These are phyloP conservation scores for Platichthys flesus DNA, from an alignment of 2,113 vertebrate species.

Conservation along the genomic window DNA sequence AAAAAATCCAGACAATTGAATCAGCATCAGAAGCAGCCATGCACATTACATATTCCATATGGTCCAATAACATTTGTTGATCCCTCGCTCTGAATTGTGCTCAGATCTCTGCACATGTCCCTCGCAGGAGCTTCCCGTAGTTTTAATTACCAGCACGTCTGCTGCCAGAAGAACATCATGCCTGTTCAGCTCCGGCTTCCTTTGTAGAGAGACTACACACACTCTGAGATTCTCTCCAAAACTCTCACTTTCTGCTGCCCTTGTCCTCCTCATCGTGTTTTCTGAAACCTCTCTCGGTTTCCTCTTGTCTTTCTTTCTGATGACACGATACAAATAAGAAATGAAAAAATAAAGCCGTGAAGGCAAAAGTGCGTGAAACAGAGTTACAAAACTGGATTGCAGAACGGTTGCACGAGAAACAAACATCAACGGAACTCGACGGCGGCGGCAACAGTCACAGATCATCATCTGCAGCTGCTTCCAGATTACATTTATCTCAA, in stretches of 20 bases:
- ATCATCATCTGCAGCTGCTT: constrained; percentile 36
- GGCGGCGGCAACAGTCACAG: constrained; percentile 4
- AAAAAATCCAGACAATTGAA: constrained; percentile 9
- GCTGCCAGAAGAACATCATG: constrained; percentile 40
- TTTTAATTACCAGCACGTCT: constrained; percentile 66
- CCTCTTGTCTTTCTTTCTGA: constrained; percentile 50
- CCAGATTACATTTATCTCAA: constrained; percentile 34
- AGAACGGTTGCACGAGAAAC: constrained; percentile 60
- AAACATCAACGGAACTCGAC: constrained; percentile 42
- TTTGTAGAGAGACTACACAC: constrained; percentile 28
- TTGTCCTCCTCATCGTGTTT: constrained; percentile 26
- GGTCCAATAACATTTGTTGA: constrained; percentile 42
- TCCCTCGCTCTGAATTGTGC: constrained; percentile 19
- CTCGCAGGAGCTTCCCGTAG: constrained; percentile 51
- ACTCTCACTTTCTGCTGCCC: constrained; percentile 14
- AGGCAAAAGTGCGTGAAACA: constrained; percentile 19
- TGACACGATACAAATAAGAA: constrained; percentile 46
- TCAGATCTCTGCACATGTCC: constrained; percentile 29
- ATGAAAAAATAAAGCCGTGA: background rate
- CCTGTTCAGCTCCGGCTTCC: constrained; percentile 32
- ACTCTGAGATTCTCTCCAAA: constrained; percentile 30
- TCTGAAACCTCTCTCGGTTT: constrained; percentile 40
- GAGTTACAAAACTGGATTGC: constrained; percentile 53
- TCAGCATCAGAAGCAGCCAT: constrained; percentile 28
- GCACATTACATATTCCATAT: constrained; percentile 32